Evolutionary conservation across 2,888 invertebrate genomes (phyloP).

Genomic region (Teleiodes luculella): DNA sequence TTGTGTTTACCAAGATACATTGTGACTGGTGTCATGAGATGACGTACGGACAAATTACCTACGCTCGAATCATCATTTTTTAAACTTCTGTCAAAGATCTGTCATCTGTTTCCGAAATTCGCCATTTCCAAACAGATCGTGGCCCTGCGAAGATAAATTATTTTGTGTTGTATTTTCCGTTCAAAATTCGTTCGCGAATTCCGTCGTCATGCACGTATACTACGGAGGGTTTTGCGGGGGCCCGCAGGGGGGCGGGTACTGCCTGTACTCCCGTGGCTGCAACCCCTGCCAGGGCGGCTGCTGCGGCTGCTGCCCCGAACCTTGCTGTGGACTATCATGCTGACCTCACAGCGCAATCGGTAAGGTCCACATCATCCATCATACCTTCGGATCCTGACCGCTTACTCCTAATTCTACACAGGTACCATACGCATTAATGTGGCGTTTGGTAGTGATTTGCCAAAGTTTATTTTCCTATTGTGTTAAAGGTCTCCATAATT

Average conservation of each 20-base stretch:
- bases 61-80: too few relatives aligned
- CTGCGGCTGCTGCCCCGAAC: constrained; percentile 22
- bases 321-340: constrained; percentile 42
- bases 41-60: too few relatives aligned
- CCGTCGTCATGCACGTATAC: constrained; percentile 52
- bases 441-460: too few relatives aligned
- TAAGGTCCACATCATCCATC: too few relatives aligned
- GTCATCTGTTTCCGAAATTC: background rate
- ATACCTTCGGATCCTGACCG: too few relatives aligned
- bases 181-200: background rate
- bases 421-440: too few relatives aligned
- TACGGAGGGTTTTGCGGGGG: constrained; percentile 64
- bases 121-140: background rate
- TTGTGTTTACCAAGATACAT: too few relatives aligned
- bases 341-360: constrained; percentile 20
- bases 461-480: too few relatives aligned
- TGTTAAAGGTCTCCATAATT: too few relatives aligned
- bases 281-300: constrained; percentile 40
- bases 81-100: too few relatives aligned
- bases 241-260: constrained; percentile 57
- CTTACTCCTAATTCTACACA: too few relatives aligned
- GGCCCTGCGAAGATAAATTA: background rate
- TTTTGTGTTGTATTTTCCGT: background rate
- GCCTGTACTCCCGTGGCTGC: constrained; percentile 40
- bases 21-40: too few relatives aligned